Conservation (phyloP, 2,888 invertebrate species). For the Caenorhabditis afra region DNA sequence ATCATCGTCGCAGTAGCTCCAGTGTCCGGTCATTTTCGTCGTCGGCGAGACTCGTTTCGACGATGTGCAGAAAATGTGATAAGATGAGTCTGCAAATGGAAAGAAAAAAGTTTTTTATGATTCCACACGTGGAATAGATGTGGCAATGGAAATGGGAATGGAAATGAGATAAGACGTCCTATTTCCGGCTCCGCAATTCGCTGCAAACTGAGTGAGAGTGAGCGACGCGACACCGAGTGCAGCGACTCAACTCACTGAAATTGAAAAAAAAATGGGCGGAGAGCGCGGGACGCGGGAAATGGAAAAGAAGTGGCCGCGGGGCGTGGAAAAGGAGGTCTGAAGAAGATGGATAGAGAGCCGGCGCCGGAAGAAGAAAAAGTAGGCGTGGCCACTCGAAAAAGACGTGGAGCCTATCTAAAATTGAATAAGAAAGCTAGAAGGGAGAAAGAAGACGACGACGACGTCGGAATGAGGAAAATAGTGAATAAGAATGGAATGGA, state of each 20-base stretch:
- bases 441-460: too few species aligned
- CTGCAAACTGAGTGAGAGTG: too few species aligned
- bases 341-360: constrained; percentile 51
- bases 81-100: constrained; percentile 46
- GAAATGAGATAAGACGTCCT: too few species aligned
- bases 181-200: too few species aligned
- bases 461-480: too few species aligned
- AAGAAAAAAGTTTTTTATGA: constrained; percentile 1
- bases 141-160: not conserved
- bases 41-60: constrained; percentile 50
- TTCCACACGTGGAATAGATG: constrained; percentile 20
- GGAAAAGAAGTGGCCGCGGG: constrained; percentile 1
- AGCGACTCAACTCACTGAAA: not conserved
- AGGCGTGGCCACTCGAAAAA: constrained; percentile 17
- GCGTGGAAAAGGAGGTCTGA: constrained; percentile 6
- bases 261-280: constrained; percentile 19
- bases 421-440: constrained; percentile 55
- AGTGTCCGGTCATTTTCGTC: constrained; percentile 67
- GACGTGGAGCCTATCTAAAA: constrained; percentile 44
- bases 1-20: constrained; percentile 77
- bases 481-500: not conserved
- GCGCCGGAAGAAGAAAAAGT: too few species aligned
- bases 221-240: too few species aligned
- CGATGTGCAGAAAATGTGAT: constrained; percentile 52
- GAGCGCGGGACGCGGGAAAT: not conserved